These are phyloP conservation scores for Physeter macrocephalus DNA, from an alignment of 2,113 vertebrate species.

Conservation along the genomic window DNA sequence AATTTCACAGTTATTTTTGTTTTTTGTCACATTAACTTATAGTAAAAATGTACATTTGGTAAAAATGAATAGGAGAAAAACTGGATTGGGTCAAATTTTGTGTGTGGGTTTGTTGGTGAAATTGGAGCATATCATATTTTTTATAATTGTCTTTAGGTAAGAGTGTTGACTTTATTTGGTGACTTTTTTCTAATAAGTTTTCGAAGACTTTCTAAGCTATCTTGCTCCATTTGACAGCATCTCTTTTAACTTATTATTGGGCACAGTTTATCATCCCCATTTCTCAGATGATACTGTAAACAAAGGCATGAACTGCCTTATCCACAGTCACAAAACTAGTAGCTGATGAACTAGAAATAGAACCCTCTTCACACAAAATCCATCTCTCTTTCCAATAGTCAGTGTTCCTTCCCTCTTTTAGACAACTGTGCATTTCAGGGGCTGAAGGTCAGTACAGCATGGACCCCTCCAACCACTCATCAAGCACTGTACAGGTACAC, in stretches of 20 bases:
- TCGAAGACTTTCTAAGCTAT: background rate
- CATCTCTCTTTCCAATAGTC: background rate
- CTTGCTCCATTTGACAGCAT: background rate
- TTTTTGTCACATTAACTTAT: background rate
- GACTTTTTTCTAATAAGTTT: slow-evolving; percentile 13
- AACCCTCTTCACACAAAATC: background rate
- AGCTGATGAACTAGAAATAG: background rate
- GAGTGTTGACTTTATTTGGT: background rate
- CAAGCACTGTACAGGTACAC: background rate
- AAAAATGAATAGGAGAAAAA: slow-evolving; percentile 2
- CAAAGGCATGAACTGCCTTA: background rate
- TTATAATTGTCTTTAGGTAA: slow-evolving; percentile 17
- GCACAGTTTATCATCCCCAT: background rate
- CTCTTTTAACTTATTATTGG: background rate
- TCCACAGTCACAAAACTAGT: background rate
- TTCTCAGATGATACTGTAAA: slow-evolving; percentile 16
- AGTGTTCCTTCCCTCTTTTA: background rate
- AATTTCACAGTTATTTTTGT: background rate
- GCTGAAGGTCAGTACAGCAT: background rate
- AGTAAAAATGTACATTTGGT: background rate
- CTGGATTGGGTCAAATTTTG: background rate
- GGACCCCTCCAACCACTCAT: background rate
- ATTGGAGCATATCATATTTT: background rate
- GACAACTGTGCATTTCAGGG: background rate
- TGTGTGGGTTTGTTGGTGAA: background rate